Percentiles rank a stretch among this genome's conserved stretches.
Evolutionary conservation across 2,113 vertebrate species (phyloP).

Genomic region (Ctenodactylus gundi): DNA sequence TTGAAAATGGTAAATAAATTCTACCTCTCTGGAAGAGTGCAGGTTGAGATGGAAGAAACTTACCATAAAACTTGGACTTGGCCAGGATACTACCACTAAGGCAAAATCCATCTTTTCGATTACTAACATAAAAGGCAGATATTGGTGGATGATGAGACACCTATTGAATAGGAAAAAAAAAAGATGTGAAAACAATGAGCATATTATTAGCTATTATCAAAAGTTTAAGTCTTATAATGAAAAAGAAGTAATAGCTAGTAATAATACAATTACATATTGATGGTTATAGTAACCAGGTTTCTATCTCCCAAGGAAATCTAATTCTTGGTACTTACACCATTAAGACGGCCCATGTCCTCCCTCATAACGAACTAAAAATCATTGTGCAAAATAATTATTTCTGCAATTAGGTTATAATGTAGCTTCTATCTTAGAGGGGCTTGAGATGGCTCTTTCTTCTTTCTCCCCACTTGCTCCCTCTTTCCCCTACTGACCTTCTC

Average conservation of each 20-base stretch:
- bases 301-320: neutral
- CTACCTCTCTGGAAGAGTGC: neutral
- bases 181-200: neutral
- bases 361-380: neutral
- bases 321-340: neutral
- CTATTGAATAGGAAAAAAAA: slow-evolving; percentile 79
- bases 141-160: slow-evolving; percentile 99
- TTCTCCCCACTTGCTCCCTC: neutral
- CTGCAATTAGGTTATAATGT: neutral
- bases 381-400: neutral
- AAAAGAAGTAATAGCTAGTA: neutral
- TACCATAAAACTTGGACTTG: slow-evolving; percentile 99
- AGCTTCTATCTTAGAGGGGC: neutral
- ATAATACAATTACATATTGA: neutral
- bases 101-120: slow-evolving; percentile 99
- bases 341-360: neutral
- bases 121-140: slow-evolving; percentile 98
- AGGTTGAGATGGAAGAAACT: slow-evolving; percentile 36
- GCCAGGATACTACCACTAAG: slow-evolving; percentile 98
- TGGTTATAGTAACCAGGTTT: neutral
- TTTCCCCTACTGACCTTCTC: no score
- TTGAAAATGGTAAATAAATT: neutral
- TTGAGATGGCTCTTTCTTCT: neutral
- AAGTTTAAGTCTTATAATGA: slow-evolving; percentile 39
- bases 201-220: slow-evolving; percentile 18